Percentiles rank a stretch among this genome's conserved stretches.
Conservation (phyloP, 2,888 invertebrate genomes). For the Agrotis clavis region DNA sequence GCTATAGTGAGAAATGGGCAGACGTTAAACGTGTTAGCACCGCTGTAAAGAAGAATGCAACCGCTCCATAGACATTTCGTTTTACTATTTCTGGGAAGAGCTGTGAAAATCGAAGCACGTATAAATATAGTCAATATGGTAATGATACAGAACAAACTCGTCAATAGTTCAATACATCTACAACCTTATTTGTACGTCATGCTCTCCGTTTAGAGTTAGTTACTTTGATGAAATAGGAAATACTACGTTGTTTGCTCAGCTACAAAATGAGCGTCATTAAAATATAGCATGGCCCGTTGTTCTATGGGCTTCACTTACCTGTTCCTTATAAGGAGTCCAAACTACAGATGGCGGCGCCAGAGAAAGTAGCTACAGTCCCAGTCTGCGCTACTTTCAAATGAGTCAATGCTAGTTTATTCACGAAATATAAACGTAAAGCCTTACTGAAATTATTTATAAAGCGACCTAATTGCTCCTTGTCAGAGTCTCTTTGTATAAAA, state of each 20-base stretch:
- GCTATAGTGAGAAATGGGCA: conserved; percentile 75
- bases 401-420: conserved; percentile 55
- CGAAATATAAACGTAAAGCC: conserved; percentile 49
- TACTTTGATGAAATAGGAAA: conserved; percentile 42
- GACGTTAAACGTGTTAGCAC: conserved; percentile 77
- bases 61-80: conserved; percentile 60
- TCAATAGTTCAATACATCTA: conserved; percentile 39
- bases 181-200: conserved; percentile 49
- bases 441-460: conserved; percentile 59
- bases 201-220: conserved; percentile 28
- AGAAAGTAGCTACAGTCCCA: conserved; percentile 56
- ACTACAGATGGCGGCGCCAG: conserved; percentile 61
- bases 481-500: conserved; percentile 55
- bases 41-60: conserved; percentile 74
- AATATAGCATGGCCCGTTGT: conserved; percentile 55
- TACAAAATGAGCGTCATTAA: conserved; percentile 61
- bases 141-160: conserved; percentile 38
- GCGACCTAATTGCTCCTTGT: conserved; percentile 64
- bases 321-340: conserved; percentile 65
- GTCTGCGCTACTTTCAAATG: conserved; percentile 57
- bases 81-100: conserved; percentile 44
- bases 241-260: conserved; percentile 46
- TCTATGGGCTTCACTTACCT: conserved; percentile 54
- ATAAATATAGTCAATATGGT: conserved; percentile 37
- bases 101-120: conserved; percentile 40